These are phyloP conservation scores for Myathropa florea DNA, from an alignment of 2,888 invertebrate genomes.

Conservation along the genomic window DNA sequence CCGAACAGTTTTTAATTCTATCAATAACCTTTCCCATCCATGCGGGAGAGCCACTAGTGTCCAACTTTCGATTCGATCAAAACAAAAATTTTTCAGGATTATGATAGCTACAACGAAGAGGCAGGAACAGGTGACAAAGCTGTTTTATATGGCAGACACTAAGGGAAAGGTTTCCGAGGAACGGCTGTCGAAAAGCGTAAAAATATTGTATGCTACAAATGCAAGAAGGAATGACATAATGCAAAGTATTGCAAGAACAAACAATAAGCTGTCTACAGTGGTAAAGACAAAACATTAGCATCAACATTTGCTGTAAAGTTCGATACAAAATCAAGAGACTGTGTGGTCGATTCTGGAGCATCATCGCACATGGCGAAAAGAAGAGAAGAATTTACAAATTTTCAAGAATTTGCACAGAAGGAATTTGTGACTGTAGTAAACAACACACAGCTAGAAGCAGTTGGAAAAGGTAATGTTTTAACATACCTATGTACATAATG, in stretches of 20 bases:
- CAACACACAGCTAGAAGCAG: constrained; percentile 4
- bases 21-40: neutral
- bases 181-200: neutral
- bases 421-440: neutral
- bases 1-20: no score
- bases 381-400: neutral
- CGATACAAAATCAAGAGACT: no score
- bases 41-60: neutral
- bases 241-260: neutral
- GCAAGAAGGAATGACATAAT: neutral
- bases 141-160: neutral
- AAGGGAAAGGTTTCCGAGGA: neutral
- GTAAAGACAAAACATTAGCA: neutral
- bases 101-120: constrained; percentile 20
- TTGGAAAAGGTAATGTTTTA: constrained; percentile 11
- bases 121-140: neutral
- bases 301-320: no score
- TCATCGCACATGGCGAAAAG: neutral
- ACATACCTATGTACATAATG: no score
- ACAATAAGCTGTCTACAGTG: neutral
- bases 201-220: neutral
- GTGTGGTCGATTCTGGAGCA: neutral
- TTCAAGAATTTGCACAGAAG: neutral
- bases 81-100: constrained; percentile 35
- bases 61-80: constrained; percentile 27